Evolutionary conservation across 2,113 vertebrate species (phyloP).

Genomic region (Colaptes auratus): DNA sequence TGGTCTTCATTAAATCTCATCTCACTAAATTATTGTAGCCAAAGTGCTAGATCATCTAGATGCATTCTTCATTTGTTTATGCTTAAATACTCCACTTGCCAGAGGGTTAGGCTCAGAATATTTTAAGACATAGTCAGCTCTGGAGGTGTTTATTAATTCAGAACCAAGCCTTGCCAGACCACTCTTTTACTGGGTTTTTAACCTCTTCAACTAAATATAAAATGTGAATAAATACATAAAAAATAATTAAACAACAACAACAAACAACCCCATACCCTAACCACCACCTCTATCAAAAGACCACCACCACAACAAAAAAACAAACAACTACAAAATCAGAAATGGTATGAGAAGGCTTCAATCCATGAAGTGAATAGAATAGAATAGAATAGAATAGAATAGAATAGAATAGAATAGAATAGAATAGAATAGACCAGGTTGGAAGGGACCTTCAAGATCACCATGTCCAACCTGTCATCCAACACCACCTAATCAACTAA

Average conservation of each 20-base stretch:
- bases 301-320: too few relatives aligned
- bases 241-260: not conserved
- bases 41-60: conserved; percentile 7
- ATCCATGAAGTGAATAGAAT: too few relatives aligned
- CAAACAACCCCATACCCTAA: too few relatives aligned
- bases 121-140: not conserved
- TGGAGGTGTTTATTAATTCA: not conserved
- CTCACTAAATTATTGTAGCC: conserved; percentile 29
- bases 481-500: too few relatives aligned
- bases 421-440: too few relatives aligned
- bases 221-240: not conserved
- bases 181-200: not conserved
- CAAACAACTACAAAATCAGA: not conserved
- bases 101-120: not conserved
- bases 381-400: too few relatives aligned
- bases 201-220: not conserved
- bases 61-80: conserved; percentile 1
- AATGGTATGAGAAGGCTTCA: not conserved
- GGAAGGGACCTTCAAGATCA: too few relatives aligned
- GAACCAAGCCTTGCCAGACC: not conserved
- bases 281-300: too few relatives aligned
- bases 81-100: not conserved
- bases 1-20: conserved; percentile 41
- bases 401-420: too few relatives aligned
- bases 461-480: too few relatives aligned